phyloP scores from a whole-genome alignment of 2,888 invertebrate species.

The Ceriagrion tenellum region DNA sequence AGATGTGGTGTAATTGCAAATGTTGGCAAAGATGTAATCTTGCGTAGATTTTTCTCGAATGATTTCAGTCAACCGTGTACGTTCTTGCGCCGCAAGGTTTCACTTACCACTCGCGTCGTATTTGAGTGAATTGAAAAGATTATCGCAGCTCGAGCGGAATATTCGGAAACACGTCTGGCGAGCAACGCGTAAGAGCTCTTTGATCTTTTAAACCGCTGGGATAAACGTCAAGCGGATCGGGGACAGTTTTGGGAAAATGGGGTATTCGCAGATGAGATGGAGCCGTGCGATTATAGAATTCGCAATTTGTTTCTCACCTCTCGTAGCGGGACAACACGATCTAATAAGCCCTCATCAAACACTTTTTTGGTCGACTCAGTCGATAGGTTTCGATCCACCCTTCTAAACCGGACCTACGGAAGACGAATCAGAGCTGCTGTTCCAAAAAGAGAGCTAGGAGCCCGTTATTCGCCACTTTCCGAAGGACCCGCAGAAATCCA shows the following conservation, averaged over 20 bases:
- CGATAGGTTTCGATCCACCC: not conserved
- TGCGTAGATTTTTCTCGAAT: too few species aligned
- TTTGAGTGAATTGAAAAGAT: not conserved
- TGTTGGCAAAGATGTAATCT: too few species aligned
- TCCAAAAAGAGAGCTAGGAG: not conserved
- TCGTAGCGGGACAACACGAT: not conserved
- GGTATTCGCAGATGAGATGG: not conserved
- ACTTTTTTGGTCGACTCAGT: not conserved
- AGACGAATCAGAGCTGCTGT: not conserved
- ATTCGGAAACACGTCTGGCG: not conserved
- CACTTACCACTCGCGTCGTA: not conserved
- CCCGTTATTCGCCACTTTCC: constrained; percentile 16
- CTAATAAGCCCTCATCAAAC: not conserved
- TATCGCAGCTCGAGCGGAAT: not conserved
- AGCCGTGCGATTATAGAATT: not conserved
- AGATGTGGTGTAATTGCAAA: too few species aligned
- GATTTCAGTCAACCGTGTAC: too few species aligned
- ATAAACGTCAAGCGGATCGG: not conserved
- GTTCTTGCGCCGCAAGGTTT: not conserved
- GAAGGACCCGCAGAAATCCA: not conserved
- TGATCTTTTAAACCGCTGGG: not conserved
- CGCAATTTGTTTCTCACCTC: not conserved
- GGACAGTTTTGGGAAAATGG: not conserved
- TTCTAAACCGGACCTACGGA: not conserved
- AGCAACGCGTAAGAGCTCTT: not conserved